These are phyloP conservation scores for Liasis olivaceus DNA, from an alignment of 2,797 vertebrate species.

Conservation along the genomic window DNA sequence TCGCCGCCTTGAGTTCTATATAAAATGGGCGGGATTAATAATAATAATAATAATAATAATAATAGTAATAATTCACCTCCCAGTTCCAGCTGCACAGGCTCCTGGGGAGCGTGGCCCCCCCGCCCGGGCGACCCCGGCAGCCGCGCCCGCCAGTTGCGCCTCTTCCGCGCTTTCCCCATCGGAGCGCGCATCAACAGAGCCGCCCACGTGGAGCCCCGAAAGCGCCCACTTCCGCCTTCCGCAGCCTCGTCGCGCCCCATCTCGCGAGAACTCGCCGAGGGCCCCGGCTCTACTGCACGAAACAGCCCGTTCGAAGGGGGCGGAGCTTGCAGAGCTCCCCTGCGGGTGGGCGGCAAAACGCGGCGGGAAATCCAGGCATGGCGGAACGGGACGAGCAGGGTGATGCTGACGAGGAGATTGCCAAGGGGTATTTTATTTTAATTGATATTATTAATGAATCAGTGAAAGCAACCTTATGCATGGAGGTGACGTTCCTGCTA, in stretches of 20 bases:
- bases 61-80: constrained; percentile 36
- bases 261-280: not conserved
- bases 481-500: not conserved
- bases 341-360: not conserved
- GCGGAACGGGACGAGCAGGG: constrained; percentile 19
- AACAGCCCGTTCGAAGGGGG: not conserved
- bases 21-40: not conserved
- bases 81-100: constrained; percentile 45
- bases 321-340: not conserved
- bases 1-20: not conserved
- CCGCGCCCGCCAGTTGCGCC: constrained; percentile 86
- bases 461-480: not conserved
- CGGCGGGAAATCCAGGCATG: not conserved
- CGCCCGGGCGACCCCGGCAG: constrained; percentile 33
- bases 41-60: not conserved
- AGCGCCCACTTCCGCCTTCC: not conserved
- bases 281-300: not conserved
- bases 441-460: too few species aligned
- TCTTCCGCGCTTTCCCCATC: constrained; percentile 84
- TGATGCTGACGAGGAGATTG: not conserved
- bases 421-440: too few species aligned
- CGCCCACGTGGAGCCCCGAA: not conserved
- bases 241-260: accelerated
- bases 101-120: not conserved
- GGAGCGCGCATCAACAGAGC: accelerated